Evolutionary conservation across 2,797 vertebrate genomes (phyloP), one percentile per base, ranked within the genome.

Genomic region (Lacerta bilineata): DNA sequence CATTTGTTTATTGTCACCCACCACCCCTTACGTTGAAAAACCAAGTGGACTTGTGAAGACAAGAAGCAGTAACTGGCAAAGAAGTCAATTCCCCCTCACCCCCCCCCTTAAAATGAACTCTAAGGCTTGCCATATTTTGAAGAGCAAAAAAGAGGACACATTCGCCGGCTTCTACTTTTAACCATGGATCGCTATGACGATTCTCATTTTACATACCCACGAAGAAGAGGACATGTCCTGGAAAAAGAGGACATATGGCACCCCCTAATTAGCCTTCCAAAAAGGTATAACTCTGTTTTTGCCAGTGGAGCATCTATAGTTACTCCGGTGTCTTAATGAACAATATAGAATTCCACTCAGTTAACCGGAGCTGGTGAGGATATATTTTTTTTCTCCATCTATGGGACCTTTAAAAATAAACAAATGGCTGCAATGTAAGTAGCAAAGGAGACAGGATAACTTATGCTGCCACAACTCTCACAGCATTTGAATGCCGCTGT

Each of bases 1-100:
- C 29, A 72, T 81, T 43, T 2, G n/a, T 87, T 81, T 27, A 6
- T 61, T 36, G 4, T 39, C 36, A 64, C 46, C 15, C 25, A 46
- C 13, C 0, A 36, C 0, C 0, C 5, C 69, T 43, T 84, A 0
- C 0, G 69, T 36, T 75, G 69, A 15, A 33, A 74, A 18, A 1
- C 20, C 69, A 68, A 64, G 41, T 2, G 27, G 75, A 20, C 41
- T 17, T 10, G 18, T 68, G 1, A 78, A 61, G n/a, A 15, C 75
- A 33, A 23, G 23, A 23, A 27, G n/a, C 59, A 76, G 84, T 13
- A 55, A 55, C 50, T 55, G 50, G 11, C 50, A 55, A 55, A 55
- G 50, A 55, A 55, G 50, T 55, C 50, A 15, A 55, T 59, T 83
- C 13, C 9, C 84, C 80, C 90, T 9, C 46, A 25, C 87, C 84